Base-by-base conservation (phyloP, 2,113 vertebrate species). In the Paramormyrops kingsleyae region DNA sequence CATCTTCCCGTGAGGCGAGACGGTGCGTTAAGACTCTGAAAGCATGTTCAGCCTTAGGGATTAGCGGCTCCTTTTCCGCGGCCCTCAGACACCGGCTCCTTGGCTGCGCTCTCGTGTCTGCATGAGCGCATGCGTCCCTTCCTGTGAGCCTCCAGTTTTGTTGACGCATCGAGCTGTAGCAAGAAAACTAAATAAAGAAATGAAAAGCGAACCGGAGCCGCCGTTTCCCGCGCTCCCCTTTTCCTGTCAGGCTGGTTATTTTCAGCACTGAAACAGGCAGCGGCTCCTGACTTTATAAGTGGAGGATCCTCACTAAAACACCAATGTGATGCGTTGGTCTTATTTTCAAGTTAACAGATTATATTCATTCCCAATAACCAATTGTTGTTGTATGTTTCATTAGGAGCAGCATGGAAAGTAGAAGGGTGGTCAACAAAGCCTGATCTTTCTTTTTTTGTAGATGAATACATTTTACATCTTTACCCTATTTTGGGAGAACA, bases 111-210 rank as follows among this genome's bases (percentile, higher is more conserved):
- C 35, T 17, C 35, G 4, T 19, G 35, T 42, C 74, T 17, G 35
- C 5, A 4, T 19, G 12, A 42, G 74, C 31, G 35, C 74, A 80
- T 42, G 74, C 31, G 35, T 5, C 15, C 4, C 15, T 80, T 80
- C 62, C 62, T 70, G 62, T 31, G 27, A 27, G 62, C 62, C 62
- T 31, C 62, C 74, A 39, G 74, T 42, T 7, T 3, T n/a, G 35
- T 39, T 77, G 70, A 39, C 70, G 74, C 35, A 17, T 80, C 35
- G 35, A 5, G 74, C 74, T 42, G 74, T 80, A 42, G 74, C 10
- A 80, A 42, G 74, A 35, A 42, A 80, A 80, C 74, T 80, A 80
- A 80, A 80, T 80, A 80, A 80, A 80, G 62, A 70, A 70, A 70
- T 13, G 62, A 31, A 27, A 70, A 31, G 62, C 62, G 62, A 80